Base-by-base conservation (phyloP, 2,888 invertebrate genomes). In the Ichneumoninae sp. region DNA sequence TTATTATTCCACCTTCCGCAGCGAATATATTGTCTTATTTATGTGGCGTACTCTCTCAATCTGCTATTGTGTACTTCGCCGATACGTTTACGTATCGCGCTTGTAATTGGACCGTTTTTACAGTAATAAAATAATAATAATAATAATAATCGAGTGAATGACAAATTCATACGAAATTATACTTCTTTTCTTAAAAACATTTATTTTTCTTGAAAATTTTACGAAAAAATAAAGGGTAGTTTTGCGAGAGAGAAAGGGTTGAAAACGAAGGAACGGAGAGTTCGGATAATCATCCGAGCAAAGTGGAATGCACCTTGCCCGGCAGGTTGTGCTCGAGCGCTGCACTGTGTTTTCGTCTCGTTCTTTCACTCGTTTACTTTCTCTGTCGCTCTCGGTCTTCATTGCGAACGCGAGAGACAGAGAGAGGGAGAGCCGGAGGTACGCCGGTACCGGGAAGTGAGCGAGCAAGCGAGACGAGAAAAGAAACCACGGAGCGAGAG, bases 261-360 rank as follows among this genome's bases (percentile, higher is more conserved):
- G 76, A 73, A 76, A 54, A 65, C 50, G 71, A 47, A 66, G 7
- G 40, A 68, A 47, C 44, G 50, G 54, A 33, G 52, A 70, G 66
- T 63, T 68, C 22, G 71, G 66, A 75, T 81, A 81, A 83, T 80
- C 83, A 79, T 81, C 74, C 60, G 71, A 73, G 76, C 71, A 83
- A 86, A 84, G 71, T 82, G 85, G 85, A 89, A 89, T 87, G 85
- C 84, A 86, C 83, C 85, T 87, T 81, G 84, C 78, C 74, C 81
- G 81, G 78, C 80, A 68, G 71, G 76, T 83, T 80, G 79, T 60
- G 80, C 80, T 73, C 50, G 83, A 7, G 40, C 40, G 40, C 44
- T 77, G 60, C 63, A 75, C 54, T 69, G 73, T 54, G 57, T 71
- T 8, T 50, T 16, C 30, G 60, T 60, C 60, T 33, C 83, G 68